These are phyloP conservation scores for Cephalopterus ornatus DNA, from an alignment of 2,113 vertebrate genomes.

Conservation along the genomic window DNA sequence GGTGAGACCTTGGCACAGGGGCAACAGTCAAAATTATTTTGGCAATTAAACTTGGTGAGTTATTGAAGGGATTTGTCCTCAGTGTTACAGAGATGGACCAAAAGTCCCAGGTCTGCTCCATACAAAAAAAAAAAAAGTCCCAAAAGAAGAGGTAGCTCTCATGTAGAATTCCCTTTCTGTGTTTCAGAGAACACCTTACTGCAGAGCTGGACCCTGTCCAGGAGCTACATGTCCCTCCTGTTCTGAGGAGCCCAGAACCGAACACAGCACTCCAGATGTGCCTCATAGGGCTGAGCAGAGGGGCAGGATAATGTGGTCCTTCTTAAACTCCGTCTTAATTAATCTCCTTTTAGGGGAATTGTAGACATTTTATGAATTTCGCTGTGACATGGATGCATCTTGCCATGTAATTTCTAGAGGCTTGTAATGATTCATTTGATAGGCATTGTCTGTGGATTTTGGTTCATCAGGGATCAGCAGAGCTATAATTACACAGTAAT, in stretches of 20 bases:
- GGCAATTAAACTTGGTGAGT: background rate
- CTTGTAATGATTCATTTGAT: constrained; percentile 65
- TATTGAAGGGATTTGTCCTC: background rate
- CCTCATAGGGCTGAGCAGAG: background rate
- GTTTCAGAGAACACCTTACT: background rate
- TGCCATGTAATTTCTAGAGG: constrained; percentile 36
- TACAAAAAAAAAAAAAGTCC: background rate
- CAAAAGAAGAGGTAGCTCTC: background rate
- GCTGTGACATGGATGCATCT: constrained; percentile 17
- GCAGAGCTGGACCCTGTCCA: background rate
- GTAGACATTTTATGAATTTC: constrained; percentile 18
- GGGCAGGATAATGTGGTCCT: background rate
- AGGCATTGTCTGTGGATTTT: constrained; percentile 58
- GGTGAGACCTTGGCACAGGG: background rate
- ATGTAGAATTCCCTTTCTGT: background rate
- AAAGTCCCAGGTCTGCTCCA: background rate
- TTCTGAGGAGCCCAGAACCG: background rate
- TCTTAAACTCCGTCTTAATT: constrained; percentile 22
- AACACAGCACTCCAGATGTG: background rate
- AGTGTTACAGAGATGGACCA: background rate
- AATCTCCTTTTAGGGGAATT: constrained; percentile 34
- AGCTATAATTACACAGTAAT: constrained; percentile 61
- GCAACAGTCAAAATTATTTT: background rate
- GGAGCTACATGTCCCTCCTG: background rate
- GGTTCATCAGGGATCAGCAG: constrained; percentile 59